Evolutionary conservation across 2,888 invertebrate genomes (phyloP), one percentile per base, ranked within the genome.

Genomic region (Syrista parreyssii): DNA sequence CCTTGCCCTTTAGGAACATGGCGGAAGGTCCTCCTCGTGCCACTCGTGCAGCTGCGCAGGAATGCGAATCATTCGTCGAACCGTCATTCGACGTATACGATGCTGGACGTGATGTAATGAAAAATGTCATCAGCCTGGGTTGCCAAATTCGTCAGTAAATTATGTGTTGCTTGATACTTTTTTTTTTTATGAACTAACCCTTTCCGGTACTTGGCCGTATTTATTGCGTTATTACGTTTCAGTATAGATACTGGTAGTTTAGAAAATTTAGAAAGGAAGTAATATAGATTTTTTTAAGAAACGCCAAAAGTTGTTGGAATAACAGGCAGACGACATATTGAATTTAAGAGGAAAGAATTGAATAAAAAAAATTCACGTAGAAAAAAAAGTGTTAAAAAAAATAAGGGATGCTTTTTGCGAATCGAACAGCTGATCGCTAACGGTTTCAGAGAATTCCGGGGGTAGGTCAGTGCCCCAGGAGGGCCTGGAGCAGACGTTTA

Each of bases 381-480:
- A 12, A 30, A 71, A 71, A 71, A 71, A 3, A 32, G 31, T 71
- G 31, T 32, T 71, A 31, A 33, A 71, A 71, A 31, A 71, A 71
- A 2, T 71, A 71, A 23, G 55, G 55, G 35, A 68, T 34, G 68
- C 11, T 68, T 78, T 76, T 68, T 40, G 78, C 78, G n/a, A 55
- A 69, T 69, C 31, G 75, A 88, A 88, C 88, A 88, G 88, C 88
- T 88, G 88, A 88, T 88, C 82, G 82, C 76, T 89, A 89, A 89
- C 89, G 88, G 89, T 89, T 88, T 84, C 81, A 75, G 74, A 81
- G 73, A 76, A 77, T 83, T 81, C 84, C 86, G 84, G 85, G 88
- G 90, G 88, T 90, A 90, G 90, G 90, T 90, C 90, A 90, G 89
- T 89, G 90, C 89, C 89, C 89, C 85, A 85, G 85, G 86, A 86